Evolutionary conservation across 2,888 invertebrate genomes (phyloP), one percentile per base, ranked within the genome.

Genomic region (Norana najaformis): DNA sequence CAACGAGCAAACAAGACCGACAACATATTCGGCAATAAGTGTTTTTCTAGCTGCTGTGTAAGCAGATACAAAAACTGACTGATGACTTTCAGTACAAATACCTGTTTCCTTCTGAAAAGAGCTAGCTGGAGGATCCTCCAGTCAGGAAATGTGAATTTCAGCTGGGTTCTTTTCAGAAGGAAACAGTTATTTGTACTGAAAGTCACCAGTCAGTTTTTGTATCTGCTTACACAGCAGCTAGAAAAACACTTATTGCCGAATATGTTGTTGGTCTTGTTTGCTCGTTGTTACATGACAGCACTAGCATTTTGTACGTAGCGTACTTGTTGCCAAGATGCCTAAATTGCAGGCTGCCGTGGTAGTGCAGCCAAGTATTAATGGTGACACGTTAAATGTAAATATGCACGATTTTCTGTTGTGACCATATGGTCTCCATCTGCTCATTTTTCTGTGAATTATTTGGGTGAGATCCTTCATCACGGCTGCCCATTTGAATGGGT

Each of bases 41-140:
- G 99, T 99, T 96, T 99, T 99, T 90, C 99, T 99, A 88, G 99
- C 99, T 11, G 99, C 99, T 0, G 99, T 99, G 94, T 99, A 99
- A 13, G 99, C 99, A 4, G 99, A 99, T 0, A 99, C 99, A 88
- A 99, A 96, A 13, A 99, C 99, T 23, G 99, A 99, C 94, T 99
- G 99, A 94, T 98, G 97, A 95, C 99, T 99, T 94, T 99, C 99
- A 93, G 99, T 97, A 94, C 99, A 99, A 89, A 97, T 95, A 92
- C 99, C 97, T 0, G 99, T 98, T 95, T 99, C 98, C 93, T 97
- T 98, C 95, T 99, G 99, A 95, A 99, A 99, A 0, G 99, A 97
- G 96, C 99, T n/a, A n/a, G n/a, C n/a, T n/a, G n/a, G 91, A 92
- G 11, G 93, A 92, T 6, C 94, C 95, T 83, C 98, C 98, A 1